Conservation (phyloP, 2,113 vertebrate genomes). For the Triplophysa rosa region DNA sequence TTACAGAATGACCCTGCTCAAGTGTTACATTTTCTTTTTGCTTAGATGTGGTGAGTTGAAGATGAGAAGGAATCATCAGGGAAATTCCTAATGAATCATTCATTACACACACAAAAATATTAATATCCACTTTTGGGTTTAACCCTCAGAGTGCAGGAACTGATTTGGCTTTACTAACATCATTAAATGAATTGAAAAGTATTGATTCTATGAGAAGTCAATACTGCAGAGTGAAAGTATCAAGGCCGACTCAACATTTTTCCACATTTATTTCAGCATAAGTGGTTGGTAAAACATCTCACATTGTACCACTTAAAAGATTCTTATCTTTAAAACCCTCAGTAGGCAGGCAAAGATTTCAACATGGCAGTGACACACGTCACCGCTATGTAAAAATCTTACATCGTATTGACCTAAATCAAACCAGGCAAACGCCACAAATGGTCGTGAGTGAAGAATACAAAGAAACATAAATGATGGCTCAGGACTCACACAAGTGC, state of each 20-base stretch:
- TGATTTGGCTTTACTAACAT: neutral
- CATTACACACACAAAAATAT: neutral
- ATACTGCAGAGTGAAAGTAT: slow-evolving; percentile 12
- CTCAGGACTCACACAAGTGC: slow-evolving; percentile 32
- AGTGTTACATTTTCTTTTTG: too few relatives aligned
- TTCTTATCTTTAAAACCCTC: slow-evolving; percentile 61
- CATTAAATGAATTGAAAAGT: neutral
- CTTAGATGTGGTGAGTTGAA: too few relatives aligned
- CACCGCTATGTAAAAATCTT: slow-evolving; percentile 60
- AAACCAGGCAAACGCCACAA: slow-evolving; percentile 44
- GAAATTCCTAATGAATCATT: neutral
- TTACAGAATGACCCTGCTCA: too few relatives aligned
- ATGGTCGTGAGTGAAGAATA: slow-evolving; percentile 38
- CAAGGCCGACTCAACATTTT: slow-evolving; percentile 56
- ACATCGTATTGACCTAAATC: slow-evolving; percentile 65
- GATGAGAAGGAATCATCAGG: too few relatives aligned
- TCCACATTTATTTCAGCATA: slow-evolving; percentile 75
- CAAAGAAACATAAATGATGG: slow-evolving; percentile 8
- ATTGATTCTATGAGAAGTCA: neutral
- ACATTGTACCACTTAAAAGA: slow-evolving; percentile 63
- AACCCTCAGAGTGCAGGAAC: neutral
- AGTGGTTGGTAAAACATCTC: slow-evolving; percentile 71
- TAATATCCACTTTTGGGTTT: neutral
- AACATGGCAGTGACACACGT: slow-evolving; percentile 58
- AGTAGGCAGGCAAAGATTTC: slow-evolving; percentile 66